Conservation (phyloP, 1,140 invertebrate genomes). For the Leptonema lineaticorne region DNA sequence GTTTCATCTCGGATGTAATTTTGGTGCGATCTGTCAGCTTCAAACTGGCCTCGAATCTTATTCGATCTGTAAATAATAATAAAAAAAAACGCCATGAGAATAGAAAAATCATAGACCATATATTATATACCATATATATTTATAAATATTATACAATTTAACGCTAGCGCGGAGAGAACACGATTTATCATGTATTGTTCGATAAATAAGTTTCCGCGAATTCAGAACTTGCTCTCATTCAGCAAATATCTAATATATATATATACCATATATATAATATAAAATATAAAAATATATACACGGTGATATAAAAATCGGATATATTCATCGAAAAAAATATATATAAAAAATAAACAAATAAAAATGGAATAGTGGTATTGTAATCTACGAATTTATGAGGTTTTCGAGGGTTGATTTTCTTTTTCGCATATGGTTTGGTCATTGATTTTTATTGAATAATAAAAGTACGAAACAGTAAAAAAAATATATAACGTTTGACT, state of each 20-base stretch:
- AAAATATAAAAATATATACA: too few relatives aligned
- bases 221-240: neutral
- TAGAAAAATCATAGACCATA: neutral
- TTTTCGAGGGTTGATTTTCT: too few relatives aligned
- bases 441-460: too few relatives aligned
- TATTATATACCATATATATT: neutral
- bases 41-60: constrained; percentile 27
- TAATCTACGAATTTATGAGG: too few relatives aligned
- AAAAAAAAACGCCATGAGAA: constrained; percentile 5
- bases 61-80: constrained; percentile 29
- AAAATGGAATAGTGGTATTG: too few relatives aligned
- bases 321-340: too few relatives aligned
- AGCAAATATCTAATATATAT: neutral
- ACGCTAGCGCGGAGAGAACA: neutral
- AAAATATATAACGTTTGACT: too few relatives aligned
- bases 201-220: constrained; percentile 8
- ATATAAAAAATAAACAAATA: too few relatives aligned
- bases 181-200: constrained; percentile 15
- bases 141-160: neutral
- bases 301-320: too few relatives aligned
- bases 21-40: constrained; percentile 32
- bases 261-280: neutral
- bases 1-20: constrained; percentile 20
- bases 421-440: too few relatives aligned
- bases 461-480: too few relatives aligned